Evolutionary conservation across 2,113 vertebrate genomes (phyloP), one percentile per base, ranked within the genome.

Genomic region (Aleadryas rufinucha): DNA sequence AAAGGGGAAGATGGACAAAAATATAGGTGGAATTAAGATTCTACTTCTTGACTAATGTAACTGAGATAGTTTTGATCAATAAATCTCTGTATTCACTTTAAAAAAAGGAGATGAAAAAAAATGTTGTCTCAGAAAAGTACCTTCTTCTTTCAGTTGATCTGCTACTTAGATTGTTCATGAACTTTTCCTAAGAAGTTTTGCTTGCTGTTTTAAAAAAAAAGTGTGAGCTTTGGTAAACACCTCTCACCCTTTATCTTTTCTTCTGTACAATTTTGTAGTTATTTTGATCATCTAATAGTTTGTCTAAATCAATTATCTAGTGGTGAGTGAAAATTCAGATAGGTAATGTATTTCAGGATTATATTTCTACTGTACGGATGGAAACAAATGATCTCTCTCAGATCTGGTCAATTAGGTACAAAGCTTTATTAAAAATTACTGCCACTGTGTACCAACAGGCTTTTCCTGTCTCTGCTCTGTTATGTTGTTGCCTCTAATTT

Each of bases 221-320:
- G 1, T 9, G 8, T 53, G 24, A 78, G 8, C 3, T 64, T 75
- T 70, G 4, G 6, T 47, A 30, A 90, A 50, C 2, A 0, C 0
- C 4, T 13, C 47, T 39, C 41, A 10, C 37, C 8, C 28, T 84
- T 90, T 42, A 10, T 63, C 5, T n/a, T 85, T 17, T 44, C 14
- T 88, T 79, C 30, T 64, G 7, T 60, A 74, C 14, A 90, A 52
- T 31, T 35, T 35, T 17, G 24, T 9, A 72, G 20, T 21, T 72
- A 60, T 76, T 94, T 76, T 84, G 22, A 35, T 69, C 2, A 72
- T 41, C 16, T 74, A 92, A 84, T 53, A 57, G 13, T 60, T 69
- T 79, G 26, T 72, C 17, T 27, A 65, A 83, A 70, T 53, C 19
- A 7, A 2, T 86, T 60, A n/a, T 37, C 20, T 41, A 52, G 6